A percentile compares a stretch with the other conserved stretches of the same genome.
phyloP scores from a whole-genome alignment of 1,140 invertebrate species.

The Aporrectodea caliginosa region DNA sequence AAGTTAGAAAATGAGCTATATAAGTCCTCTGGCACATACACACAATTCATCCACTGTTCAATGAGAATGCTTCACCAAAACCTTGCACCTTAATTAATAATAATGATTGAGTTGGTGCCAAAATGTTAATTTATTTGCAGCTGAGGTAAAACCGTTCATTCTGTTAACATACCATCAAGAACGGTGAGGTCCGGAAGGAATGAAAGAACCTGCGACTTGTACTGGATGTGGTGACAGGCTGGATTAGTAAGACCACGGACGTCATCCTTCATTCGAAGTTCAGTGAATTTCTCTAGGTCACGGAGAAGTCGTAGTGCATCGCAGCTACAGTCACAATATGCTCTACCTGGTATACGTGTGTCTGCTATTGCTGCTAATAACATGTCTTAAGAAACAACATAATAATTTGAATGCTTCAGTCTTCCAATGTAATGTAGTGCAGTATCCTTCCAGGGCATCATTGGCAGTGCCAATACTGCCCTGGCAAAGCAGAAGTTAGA shows the following conservation, averaged over 20 bases:
- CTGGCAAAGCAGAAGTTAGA: neutral
- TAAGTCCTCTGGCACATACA: too few relatives aligned
- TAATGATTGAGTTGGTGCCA: too few relatives aligned
- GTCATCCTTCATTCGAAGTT: neutral
- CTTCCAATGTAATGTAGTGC: neutral
- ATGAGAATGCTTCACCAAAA: too few relatives aligned
- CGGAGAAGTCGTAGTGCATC: neutral
- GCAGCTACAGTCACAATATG: too few relatives aligned
- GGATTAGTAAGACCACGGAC: neutral
- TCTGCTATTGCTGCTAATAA: too few relatives aligned
- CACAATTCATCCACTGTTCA: too few relatives aligned
- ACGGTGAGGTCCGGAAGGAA: neutral
- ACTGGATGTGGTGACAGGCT: neutral
- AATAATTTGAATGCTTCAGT: neutral
- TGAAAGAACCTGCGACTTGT: neutral
- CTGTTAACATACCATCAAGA: neutral
- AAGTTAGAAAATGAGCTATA: too few relatives aligned
- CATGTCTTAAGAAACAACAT: neutral
- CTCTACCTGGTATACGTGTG: too few relatives aligned
- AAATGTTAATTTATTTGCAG: too few relatives aligned
- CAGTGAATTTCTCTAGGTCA: neutral
- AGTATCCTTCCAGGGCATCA: neutral
- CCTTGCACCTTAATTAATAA: too few relatives aligned
- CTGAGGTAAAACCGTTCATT: too few relatives aligned
- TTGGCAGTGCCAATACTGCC: too few relatives aligned